Conservation (phyloP, 1,140 invertebrate genomes). For the Nylanderia fulva region DNA sequence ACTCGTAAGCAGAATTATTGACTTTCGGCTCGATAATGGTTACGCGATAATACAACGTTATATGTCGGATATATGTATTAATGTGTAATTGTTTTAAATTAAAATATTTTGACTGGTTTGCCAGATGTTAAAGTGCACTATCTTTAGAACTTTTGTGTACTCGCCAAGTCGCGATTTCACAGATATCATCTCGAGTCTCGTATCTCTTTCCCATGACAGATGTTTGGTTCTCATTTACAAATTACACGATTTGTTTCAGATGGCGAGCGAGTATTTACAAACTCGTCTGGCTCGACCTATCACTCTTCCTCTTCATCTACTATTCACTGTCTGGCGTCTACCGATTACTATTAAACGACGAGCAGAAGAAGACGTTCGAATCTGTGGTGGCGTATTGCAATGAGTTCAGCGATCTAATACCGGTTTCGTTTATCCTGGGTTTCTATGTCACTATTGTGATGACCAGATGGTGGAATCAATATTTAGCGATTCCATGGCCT, state of each 20-base stretch:
- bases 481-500: conserved; percentile 92
- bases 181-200: background rate
- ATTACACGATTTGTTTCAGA: conserved; percentile 82
- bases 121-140: background rate
- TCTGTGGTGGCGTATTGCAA: conserved; percentile 92
- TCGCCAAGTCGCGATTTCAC: background rate
- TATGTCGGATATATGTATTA: conserved; percentile 1
- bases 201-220: background rate
- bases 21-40: conserved; percentile 28
- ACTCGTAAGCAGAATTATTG: background rate
- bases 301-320: conserved; percentile 88
- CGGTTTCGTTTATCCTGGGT: conserved; percentile 94
- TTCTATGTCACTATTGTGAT: conserved; percentile 98
- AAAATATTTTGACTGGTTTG: background rate
- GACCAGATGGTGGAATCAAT: conserved; percentile 97
- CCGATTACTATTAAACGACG: conserved; percentile 85
- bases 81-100: background rate
- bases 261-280: conserved; percentile 92
- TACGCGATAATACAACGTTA: background rate
- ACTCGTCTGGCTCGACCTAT: conserved; percentile 90
- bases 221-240: conserved; percentile 17
- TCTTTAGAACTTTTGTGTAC: background rate
- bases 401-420: conserved; percentile 92
- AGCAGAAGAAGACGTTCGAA: conserved; percentile 90
- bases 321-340: conserved; percentile 88